Conservation (phyloP, 2,888 invertebrate genomes). For the Cheilosia vulpina region DNA sequence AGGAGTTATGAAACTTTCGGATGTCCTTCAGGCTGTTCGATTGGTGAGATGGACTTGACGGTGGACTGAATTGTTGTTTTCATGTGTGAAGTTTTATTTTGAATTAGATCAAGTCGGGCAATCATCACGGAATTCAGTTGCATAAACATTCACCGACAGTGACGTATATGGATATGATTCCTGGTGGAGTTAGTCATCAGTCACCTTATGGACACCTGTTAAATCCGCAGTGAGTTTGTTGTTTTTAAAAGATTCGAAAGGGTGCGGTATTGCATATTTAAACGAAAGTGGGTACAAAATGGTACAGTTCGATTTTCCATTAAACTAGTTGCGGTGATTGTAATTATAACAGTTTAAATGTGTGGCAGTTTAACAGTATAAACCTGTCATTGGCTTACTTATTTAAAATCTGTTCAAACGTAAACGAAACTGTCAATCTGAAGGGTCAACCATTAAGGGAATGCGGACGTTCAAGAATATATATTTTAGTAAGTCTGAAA, state of each 20-base stretch:
- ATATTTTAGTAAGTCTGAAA: no score
- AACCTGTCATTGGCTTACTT: no score
- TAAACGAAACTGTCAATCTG: no score
- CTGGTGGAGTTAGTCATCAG: slow-evolving; percentile 44
- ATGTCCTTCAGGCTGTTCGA: slow-evolving; percentile 62
- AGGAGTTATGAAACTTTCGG: slow-evolving; percentile 56
- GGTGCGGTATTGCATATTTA: background rate
- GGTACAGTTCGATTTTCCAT: no score
- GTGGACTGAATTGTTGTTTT: slow-evolving; percentile 10
- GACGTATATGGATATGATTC: slow-evolving; percentile 42
- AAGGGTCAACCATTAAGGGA: no score
- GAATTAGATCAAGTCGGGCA: slow-evolving; percentile 52
- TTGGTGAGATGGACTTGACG: slow-evolving; percentile 32
- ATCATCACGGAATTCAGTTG: slow-evolving; percentile 22
- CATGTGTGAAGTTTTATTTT: slow-evolving; percentile 24
- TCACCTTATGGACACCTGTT: slow-evolving; percentile 56
- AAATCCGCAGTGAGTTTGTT: slow-evolving; percentile 56
- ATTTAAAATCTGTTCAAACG: no score
- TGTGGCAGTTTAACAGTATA: no score
- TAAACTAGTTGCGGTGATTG: no score
- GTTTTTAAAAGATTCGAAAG: no score
- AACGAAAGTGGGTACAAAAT: background rate
- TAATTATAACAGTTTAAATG: no score
- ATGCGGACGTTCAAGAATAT: no score
- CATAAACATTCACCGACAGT: slow-evolving; percentile 34